Evolutionary conservation across 2,797 vertebrate genomes (phyloP), one percentile per base, ranked within the genome.

Genomic region (Columba guinea): DNA sequence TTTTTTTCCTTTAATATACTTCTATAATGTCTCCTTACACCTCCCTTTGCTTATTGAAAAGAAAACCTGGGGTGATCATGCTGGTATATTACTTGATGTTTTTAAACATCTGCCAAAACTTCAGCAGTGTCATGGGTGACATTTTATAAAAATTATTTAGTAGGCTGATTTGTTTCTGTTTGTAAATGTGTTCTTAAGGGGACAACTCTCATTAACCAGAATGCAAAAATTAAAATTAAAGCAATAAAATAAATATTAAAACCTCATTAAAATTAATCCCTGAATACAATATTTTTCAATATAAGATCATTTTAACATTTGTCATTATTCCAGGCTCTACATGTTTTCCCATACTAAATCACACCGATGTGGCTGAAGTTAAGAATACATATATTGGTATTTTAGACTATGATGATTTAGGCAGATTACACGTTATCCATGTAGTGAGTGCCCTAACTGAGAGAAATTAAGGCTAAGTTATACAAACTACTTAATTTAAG

Each of bases 161-260:
- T 37, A 52, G 69, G 14, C 22, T 93, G 84, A 73, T 93, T 59
- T 79, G 59, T 82, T 94, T 89, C 14, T 79, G 46, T 59, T 89
- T 92, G 63, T 60, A 86, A 84, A 74, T 85, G 44, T 83, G 64
- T 74, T 93, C 82, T 95, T 91, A 76, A 76, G 67, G 77, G 78
- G 59, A 77, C 35, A 73, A 91, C 27, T 78, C 67, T 91, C 83
- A 94, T 96, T 91, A 86, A 84, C 35, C 63, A 70, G 95, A 86
- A 55, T 13, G 28, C n/a, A 93, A 88, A 94, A 88, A 86, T 70
- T 78, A 93, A 94, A 94, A 96, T 91, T 95, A 93, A 94, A 91
- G 64, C 39, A 76, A 90, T 91, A 91, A 91, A 91, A 91, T 87
- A 75, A 84, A 67, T 88, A 96, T 56, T 44, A 93, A 93, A 93